A percentile compares a stretch with the other conserved stretches of the same genome.
Conservation (phyloP, 2,797 vertebrate genomes). For the Podargus strigoides region DNA sequence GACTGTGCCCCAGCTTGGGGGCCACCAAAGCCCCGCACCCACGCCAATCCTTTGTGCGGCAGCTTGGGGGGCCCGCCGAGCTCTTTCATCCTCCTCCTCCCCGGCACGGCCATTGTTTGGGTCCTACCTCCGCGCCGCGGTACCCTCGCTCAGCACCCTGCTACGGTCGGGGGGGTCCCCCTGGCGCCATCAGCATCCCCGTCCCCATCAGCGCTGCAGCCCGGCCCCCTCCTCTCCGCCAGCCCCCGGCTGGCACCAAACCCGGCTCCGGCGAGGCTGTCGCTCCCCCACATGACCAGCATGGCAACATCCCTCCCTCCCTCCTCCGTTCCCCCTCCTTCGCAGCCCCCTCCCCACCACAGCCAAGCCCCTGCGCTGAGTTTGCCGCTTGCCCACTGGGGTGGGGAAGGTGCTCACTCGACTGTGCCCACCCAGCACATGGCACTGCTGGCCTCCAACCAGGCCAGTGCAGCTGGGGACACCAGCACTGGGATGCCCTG, state of each 20-base stretch:
- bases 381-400: background rate
- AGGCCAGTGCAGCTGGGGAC: accelerated
- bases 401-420: background rate
- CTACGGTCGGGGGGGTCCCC: background rate
- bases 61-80: background rate
- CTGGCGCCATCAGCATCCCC: background rate
- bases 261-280: background rate
- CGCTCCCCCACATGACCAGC: constrained; percentile 51
- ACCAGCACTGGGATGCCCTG: background rate
- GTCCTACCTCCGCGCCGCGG: constrained; percentile 8
- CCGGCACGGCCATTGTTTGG: background rate
- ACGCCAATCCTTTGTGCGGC: background rate
- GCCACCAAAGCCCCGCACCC: background rate
- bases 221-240: background rate
- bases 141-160: background rate
- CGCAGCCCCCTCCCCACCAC: background rate
- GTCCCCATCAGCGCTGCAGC: background rate
- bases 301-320: constrained; percentile 11
- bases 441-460: background rate
- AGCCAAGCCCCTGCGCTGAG: background rate
- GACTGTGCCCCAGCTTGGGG: background rate
- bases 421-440: background rate
- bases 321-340: background rate
- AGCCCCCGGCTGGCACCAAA: constrained; percentile 4
- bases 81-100: background rate